phyloP scores from a whole-genome alignment of 2,797 vertebrate genomes.

The Coregonus ussuriensis region DNA sequence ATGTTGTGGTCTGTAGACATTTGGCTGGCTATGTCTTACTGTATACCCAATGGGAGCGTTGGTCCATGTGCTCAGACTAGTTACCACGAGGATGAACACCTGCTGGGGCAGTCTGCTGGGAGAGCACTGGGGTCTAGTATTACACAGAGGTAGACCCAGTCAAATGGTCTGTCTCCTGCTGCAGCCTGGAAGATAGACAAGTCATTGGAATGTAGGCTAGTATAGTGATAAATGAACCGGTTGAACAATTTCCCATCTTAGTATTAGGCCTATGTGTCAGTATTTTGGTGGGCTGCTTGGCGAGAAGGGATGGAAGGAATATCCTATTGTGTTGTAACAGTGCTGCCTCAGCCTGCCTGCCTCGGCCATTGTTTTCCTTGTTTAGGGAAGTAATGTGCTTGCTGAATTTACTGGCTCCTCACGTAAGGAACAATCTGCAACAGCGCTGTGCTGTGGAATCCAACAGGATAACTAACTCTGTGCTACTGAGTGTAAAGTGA shows the following conservation, averaged over 20 bases:
- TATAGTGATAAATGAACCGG: not conserved
- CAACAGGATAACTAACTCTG: not conserved
- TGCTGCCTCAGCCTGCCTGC: not conserved
- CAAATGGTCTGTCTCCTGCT: not conserved
- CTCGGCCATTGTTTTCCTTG: constrained; percentile 7
- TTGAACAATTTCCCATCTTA: not conserved
- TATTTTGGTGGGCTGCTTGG: not conserved
- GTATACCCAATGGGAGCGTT: not conserved
- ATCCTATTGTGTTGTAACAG: not conserved
- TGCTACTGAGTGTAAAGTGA: not conserved
- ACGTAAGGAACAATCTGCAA: not conserved
- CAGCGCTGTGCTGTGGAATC: not conserved
- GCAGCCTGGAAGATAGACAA: not conserved
- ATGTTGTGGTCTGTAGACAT: constrained; percentile 34
- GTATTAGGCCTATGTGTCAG: not conserved
- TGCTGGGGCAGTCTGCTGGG: not conserved
- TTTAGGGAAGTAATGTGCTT: constrained; percentile 13
- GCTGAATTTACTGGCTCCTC: constrained; percentile 4
- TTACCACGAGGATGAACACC: not conserved
- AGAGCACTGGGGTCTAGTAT: not conserved
- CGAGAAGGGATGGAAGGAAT: not conserved
- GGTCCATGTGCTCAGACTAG: not conserved
- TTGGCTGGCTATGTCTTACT: not conserved
- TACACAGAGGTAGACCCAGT: not conserved
- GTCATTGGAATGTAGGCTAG: not conserved